Evolutionary conservation across 2,888 invertebrate species (phyloP), one percentile per base, ranked within the genome.

Genomic region (Onthophagus sagittarius): DNA sequence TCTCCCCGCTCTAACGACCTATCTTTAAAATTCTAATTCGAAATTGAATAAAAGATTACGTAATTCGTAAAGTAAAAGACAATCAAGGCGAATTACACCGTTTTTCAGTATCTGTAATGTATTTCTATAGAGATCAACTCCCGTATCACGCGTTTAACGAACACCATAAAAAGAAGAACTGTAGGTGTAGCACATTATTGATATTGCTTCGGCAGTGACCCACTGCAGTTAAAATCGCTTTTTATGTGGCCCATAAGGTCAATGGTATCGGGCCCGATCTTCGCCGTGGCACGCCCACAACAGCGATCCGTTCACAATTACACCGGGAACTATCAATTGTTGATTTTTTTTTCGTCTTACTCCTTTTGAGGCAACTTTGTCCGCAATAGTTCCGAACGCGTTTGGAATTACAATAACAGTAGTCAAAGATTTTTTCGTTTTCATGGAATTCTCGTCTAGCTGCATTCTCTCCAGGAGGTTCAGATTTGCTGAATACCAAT

Each of bases 221-320:
- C 32, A 67, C 67, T 67, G 67, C 32, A 53, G 23, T 31, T n/a
- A 67, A 67, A 67, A 67, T 67, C 67, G 67, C 13, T 67, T 53
- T 32, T 15, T 67, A 67, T 67, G 32, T 67, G 23, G 67, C 67
- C 31, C 67, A 67, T 23, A 67, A 67, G 67, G 67, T 67, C 67
- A 67, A 67, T 67, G 67, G n/a, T 67, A 67, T 67, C 32, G 67
- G 32, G 23, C 9, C 67, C 32, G 32, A 67, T 67, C 67, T 67
- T 67, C 67, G n/a, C 67, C 63, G 15, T 31, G 67, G 23, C 67
- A 31, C 67, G 67, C 67, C 67, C 67, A 67, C 67, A n/a, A 64
- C 9, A 64, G 31, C 39, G 39, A 9, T 53, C 39, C 39, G 39
- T 53, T 67, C 32, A 67, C 23, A 31, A 67, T 67, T 67, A 67